Evolutionary conservation across 64 coral and sea anemone species (phyloP).

Genomic region (Hydrozoanthus tunicans): DNA sequence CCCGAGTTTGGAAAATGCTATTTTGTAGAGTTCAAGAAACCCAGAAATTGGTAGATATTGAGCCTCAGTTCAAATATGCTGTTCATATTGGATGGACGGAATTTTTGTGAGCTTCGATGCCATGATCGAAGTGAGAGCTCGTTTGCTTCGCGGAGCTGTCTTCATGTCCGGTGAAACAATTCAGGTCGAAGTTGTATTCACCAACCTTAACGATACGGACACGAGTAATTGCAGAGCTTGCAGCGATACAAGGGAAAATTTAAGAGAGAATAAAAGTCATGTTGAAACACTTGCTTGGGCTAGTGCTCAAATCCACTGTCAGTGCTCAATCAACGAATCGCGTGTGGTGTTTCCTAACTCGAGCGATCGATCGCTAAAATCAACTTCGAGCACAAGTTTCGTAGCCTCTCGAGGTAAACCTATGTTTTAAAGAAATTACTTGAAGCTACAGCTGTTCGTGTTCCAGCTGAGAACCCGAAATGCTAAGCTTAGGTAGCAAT

Average conservation of each 20-base stretch:
- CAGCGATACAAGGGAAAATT: constrained; percentile 21
- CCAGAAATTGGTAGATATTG: constrained; percentile 6
- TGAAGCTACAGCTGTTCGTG: background rate
- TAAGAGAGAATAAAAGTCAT: constrained; percentile 35
- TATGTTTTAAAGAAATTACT: constrained; percentile 4
- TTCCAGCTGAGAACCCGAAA: constrained; percentile 21
- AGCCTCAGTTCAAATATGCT: constrained; percentile 8
- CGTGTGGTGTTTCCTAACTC: constrained; percentile 65
- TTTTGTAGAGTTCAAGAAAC: background rate
- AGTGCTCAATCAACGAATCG: constrained; percentile 87
- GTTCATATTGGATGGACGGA: background rate
- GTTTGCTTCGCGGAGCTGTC: constrained; percentile 86
- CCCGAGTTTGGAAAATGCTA: constrained; percentile 21
- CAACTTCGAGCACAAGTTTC: constrained; percentile 81
- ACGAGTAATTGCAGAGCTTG: constrained; percentile 39
- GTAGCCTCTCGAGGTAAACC: constrained; percentile 84
- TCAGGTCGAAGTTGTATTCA: constrained; percentile 92
- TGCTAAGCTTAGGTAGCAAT: background rate
- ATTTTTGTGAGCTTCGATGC: constrained; percentile 45
- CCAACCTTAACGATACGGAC: constrained; percentile 52
- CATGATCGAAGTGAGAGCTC: constrained; percentile 96
- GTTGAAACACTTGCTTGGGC: constrained; percentile 94
- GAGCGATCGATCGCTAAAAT: constrained; percentile 58
- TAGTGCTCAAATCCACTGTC: constrained; percentile 97
- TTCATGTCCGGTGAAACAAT: constrained; percentile 91